A percentile compares a stretch with the other conserved stretches of the same genome.
Evolutionary conservation across 2,797 vertebrate species (phyloP).

Genomic region (Menidia menidia): DNA sequence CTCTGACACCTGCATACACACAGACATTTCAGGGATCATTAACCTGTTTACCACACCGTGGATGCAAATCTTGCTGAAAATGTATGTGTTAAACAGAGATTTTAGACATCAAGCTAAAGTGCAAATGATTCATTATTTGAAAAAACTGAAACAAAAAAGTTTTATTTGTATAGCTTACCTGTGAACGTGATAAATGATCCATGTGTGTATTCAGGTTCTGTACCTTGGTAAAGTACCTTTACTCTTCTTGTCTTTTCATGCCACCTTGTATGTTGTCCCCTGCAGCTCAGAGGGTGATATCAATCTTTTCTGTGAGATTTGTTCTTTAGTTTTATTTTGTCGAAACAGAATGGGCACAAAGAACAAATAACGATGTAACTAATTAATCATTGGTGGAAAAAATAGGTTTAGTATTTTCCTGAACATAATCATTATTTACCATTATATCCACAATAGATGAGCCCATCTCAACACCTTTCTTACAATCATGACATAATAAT

Average conservation of each 20-base stretch:
- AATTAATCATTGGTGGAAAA: no score
- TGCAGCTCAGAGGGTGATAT: not conserved
- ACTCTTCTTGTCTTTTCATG: not conserved
- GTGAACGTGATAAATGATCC: not conserved
- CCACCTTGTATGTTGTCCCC: not conserved
- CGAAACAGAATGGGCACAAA: not conserved
- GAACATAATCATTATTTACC: no score
- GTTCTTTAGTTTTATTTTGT: not conserved
- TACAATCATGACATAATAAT: no score
- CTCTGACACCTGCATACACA: not conserved
- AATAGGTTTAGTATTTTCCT: no score
- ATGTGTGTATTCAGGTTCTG: not conserved
- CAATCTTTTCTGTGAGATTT: not conserved
- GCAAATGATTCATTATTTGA: conserved; percentile 11
- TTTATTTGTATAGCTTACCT: not conserved
- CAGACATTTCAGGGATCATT: conserved; percentile 64
- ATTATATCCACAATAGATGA: no score
- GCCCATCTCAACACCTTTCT: no score
- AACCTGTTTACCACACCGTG: conserved; percentile 55
- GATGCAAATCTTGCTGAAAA: conserved; percentile 52
- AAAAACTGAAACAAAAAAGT: not conserved
- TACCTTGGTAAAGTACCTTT: not conserved
- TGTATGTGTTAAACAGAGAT: conserved; percentile 24
- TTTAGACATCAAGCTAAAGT: not conserved
- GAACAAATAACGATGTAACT: not conserved